phyloP scores from a whole-genome alignment of 2,113 vertebrate genomes.

The Sapayoa aenigma region DNA sequence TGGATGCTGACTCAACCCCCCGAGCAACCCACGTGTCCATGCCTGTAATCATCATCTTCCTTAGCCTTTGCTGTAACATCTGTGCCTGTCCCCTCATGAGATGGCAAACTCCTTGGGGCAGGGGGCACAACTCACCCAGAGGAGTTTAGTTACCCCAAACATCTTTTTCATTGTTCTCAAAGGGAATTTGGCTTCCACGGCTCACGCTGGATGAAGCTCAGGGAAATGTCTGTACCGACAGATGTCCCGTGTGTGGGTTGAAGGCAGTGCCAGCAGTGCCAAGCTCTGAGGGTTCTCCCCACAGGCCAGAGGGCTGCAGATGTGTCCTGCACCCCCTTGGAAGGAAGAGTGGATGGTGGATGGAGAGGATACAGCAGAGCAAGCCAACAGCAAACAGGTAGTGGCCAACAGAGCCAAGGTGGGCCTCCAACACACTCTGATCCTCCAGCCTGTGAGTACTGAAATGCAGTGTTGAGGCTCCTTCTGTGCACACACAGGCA shows the following conservation, averaged over 20 bases:
- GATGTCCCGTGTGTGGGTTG: background rate
- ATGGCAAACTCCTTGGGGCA: background rate
- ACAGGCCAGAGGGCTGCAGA: rapidly evolving
- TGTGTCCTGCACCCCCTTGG: background rate
- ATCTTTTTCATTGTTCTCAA: background rate
- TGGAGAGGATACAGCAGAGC: background rate
- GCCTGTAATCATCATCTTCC: background rate
- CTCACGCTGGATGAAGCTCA: background rate
- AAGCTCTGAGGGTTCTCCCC: background rate
- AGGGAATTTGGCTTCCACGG: background rate
- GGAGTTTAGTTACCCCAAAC: background rate
- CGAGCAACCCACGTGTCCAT: background rate
- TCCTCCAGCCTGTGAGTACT: background rate
- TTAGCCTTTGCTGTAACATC: background rate
- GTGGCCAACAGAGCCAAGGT: background rate
- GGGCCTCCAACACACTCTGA: background rate
- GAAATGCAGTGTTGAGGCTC: background rate
- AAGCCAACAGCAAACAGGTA: background rate
- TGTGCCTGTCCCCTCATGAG: background rate
- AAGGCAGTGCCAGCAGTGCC: background rate
- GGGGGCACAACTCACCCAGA: background rate
- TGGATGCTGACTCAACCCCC: background rate
- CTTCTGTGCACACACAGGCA: background rate
- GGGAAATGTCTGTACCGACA: background rate
- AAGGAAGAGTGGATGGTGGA: background rate